Evolutionary conservation across 2,888 invertebrate genomes (phyloP), one percentile per base, ranked within the genome.

Genomic region (Notodonta ziczac): DNA sequence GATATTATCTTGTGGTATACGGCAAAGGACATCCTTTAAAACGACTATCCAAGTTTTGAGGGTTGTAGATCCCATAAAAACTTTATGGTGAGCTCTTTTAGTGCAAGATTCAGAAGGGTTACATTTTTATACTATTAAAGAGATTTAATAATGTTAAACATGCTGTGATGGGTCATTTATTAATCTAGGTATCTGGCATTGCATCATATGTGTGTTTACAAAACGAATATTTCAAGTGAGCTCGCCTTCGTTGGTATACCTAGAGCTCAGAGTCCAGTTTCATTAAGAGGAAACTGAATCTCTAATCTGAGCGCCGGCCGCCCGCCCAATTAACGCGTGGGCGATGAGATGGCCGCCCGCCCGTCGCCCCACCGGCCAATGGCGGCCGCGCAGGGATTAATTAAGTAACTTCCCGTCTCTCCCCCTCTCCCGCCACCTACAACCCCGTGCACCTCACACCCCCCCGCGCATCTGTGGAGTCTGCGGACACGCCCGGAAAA

Each of bases 401-500:
- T 93, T 93, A 93, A 93, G 90, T 90, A 92, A 91, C 89, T 91
- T 91, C 90, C 89, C 91, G 89, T 84, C 89, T 82, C 76, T 80
- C 76, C 77, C 76, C 81, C 72, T 75, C 65, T 71, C 70, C 74
- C 76, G 57, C 63, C 58, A 62, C 73, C 74, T 68, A 70, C 78
- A 73, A 60, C 78, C 69, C 81, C 80, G 77, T 79, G 78, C 83
- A 79, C 83, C 85, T 79, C 85, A 80, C 72, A 78, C 82, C 83
- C 83, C 74, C 78, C 81, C 80, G 76, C 73, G 67, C 72, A 73
- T 72, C 84, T 85, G 81, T 85, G 91, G 91, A 91, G 89, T 89
- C 92, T 91, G 93, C 90, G 93, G 93, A 91, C 92, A 92, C 91
- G 92, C 93, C 91, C 92, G 93, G 92, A 91, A 93, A 93, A 93